Conservation (phyloP, 1,140 invertebrate species). For the Megathymus violae region DNA sequence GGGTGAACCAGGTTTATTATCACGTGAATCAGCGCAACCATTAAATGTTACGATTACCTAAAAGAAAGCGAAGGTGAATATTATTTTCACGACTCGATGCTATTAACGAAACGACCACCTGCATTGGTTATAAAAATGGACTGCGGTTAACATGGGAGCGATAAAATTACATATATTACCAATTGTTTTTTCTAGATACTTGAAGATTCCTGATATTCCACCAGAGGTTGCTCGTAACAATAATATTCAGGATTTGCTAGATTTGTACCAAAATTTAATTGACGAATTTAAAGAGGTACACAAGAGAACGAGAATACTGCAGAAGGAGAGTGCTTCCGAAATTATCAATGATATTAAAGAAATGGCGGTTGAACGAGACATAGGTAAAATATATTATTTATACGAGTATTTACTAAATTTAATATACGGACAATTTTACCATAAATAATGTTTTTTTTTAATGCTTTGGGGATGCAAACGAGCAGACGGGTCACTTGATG, state of each 20-base stretch:
- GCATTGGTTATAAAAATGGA: neutral
- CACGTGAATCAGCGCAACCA: neutral
- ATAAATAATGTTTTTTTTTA: no score
- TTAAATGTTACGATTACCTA: neutral
- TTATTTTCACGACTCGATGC: neutral
- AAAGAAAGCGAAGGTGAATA: neutral
- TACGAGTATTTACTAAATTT: no score
- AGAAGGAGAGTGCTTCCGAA: slow-evolving; percentile 86
- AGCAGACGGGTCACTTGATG: no score
- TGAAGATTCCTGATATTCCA: slow-evolving; percentile 89
- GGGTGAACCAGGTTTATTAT: neutral
- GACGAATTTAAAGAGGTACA: slow-evolving; percentile 93
- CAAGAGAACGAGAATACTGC: slow-evolving; percentile 87
- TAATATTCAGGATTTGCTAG: slow-evolving; percentile 88
- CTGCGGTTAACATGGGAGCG: neutral
- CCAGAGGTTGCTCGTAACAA: slow-evolving; percentile 91
- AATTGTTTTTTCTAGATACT: slow-evolving; percentile 63
- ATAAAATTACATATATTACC: neutral
- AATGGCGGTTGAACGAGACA: slow-evolving; percentile 94
- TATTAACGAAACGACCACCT: slow-evolving; percentile 1
- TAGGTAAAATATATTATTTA: slow-evolving; percentile 81
- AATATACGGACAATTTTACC: no score
- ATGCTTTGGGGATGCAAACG: no score
- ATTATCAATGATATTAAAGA: slow-evolving; percentile 90
- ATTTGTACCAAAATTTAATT: slow-evolving; percentile 91